Percentiles rank a stretch among this genome's conserved stretches.
These are phyloP conservation scores for Periophthalmus modestus DNA, from an alignment of 2,113 vertebrate genomes.

Conservation along the genomic window DNA sequence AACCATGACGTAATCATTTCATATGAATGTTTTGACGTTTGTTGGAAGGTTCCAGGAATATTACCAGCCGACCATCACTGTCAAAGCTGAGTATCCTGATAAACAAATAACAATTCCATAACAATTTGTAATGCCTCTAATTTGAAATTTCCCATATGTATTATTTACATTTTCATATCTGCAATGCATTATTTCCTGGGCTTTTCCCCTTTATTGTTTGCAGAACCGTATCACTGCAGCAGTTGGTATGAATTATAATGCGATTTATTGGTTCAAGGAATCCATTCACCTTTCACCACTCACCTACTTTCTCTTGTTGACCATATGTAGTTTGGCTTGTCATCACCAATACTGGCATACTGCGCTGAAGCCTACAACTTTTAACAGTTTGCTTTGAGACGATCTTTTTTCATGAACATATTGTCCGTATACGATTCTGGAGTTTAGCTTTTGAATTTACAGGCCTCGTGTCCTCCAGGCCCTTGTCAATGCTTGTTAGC, in stretches of 20 bases:
- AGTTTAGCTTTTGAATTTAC: slow-evolving; percentile 8
- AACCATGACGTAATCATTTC: too few relatives aligned
- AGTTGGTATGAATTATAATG: slow-evolving; percentile 36
- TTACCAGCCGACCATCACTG: not conserved
- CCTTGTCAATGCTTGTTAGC: slow-evolving; percentile 38
- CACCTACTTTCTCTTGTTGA: not conserved
- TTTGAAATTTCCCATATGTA: not conserved
- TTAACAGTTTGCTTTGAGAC: slow-evolving; percentile 15
- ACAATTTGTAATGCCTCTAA: not conserved
- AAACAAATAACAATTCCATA: not conserved
- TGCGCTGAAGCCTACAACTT: not conserved
- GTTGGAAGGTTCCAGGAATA: not conserved
- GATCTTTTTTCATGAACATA: not conserved
- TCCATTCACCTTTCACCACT: not conserved
- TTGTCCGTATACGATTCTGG: slow-evolving; percentile 22
- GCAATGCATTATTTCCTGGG: not conserved
- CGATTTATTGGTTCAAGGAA: slow-evolving; percentile 28
- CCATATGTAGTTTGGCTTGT: slow-evolving; percentile 6
- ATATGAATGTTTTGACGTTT: not conserved
- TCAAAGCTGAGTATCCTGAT: not conserved
- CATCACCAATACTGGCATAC: not conserved
- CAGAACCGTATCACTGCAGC: slow-evolving; percentile 17
- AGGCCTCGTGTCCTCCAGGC: slow-evolving; percentile 28
- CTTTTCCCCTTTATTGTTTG: not conserved
- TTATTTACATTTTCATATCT: slow-evolving; percentile 3